Evolutionary conservation across 1,140 invertebrate genomes (phyloP), one percentile per base, ranked within the genome.

Genomic region (Sarcophaga bullata): DNA sequence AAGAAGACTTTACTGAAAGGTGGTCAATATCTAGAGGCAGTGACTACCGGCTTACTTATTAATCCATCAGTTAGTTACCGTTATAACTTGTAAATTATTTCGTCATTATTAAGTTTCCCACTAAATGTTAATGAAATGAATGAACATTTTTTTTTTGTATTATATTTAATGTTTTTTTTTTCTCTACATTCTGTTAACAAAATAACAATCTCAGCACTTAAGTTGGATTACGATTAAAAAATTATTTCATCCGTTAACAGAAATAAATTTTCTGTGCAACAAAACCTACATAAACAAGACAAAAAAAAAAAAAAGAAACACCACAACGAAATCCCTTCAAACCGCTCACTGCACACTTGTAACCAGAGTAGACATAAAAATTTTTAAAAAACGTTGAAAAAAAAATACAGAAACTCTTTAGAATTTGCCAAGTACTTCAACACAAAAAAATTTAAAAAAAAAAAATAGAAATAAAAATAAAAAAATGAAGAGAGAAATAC

Each of bases 221-320:
- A 73, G 13, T 80, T 82, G 10, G 73, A 80, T 82, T 84, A 17
- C 81, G 83, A 80, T 84, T 84, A 84, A 84, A 80, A 84, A 84
- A 84, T 82, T 80, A 84, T 84, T 84, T 84, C 83, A 84, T 78
- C 75, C 83, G 78, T 84, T 73, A 73, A 72, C 52, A 81, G 73
- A 73, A 81, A 81, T 52, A 81, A 81, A 73, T 81, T 78, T 78
- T n/a, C 17, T 78, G 75, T 78, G 54, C 72, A 46, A 80, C 25
- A 84, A 82, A 84, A 80, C 15, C 73, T 58, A 46, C n/a, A 48
- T 54, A 80, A 50, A n/a, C n/a, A n/a, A n/a, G n/a, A n/a, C n/a
- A n/a, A n/a, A n/a, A n/a, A n/a, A n/a, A n/a, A n/a, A n/a, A n/a
- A n/a, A n/a, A n/a, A n/a, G n/a, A n/a, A n/a, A n/a, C n/a, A n/a